Evolutionary conservation across 2,113 vertebrate species (phyloP), one percentile per base, ranked within the genome.

Genomic region (Nanger granti): DNA sequence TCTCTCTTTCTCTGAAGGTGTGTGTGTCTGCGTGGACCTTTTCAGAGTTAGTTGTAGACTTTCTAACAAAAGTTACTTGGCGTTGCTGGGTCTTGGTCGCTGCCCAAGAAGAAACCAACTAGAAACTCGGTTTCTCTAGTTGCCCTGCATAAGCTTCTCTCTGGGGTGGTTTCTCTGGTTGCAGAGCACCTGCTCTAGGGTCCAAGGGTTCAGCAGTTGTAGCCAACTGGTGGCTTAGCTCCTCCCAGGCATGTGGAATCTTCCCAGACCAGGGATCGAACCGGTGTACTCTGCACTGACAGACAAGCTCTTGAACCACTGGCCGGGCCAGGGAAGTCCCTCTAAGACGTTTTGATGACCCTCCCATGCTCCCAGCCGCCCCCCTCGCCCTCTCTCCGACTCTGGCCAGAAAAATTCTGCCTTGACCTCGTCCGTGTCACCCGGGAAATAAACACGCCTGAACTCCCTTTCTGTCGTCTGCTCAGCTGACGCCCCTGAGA

Each of bases 121-220:
- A 24, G 69, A 73, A 73, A 41, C 69, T 73, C 24, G 69, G 20
- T 73, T 41, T 41, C n/a, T 73, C n/a, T 24, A 41, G 69, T 41
- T 41, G 69, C n/a, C 66, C 69, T 41, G n/a, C 5, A 24, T 5
- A 73, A 11, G n/a, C 69, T 41, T 24, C 69, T 41, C 69, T 41
- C n/a, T 41, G 69, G 20, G 20, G 69, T 41, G 69, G 69, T 73
- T 41, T 73, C n/a, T 73, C n/a, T 41, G 69, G n/a, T 12, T 73
- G 69, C 69, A 73, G 69, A 6, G n/a, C 20, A 24, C n/a, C n/a
- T 0, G 0, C 10, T 24, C n/a, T 24, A 41, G 69, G n/a, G n/a
- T 41, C 41, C 10, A 0, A 24, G n/a, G n/a, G n/a, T 41, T 73
- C 20, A 73, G 69, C n/a, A 24, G 1, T 7, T 73, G n/a, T 12